Conservation (phyloP, 1,140 invertebrate species). For the Brachionus koreanus region DNA sequence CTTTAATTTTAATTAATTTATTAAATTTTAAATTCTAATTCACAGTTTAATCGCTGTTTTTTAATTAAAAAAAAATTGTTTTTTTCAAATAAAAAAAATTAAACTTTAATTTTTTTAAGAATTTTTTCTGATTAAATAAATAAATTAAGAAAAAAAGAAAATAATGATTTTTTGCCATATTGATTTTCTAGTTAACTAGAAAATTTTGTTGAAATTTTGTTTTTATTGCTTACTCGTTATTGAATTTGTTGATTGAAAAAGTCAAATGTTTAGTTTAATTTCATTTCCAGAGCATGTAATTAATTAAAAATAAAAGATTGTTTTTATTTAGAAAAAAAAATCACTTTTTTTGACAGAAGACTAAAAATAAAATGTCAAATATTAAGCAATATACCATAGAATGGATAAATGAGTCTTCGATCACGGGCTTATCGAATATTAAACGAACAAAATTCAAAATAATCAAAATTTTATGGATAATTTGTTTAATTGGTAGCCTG, state of each 20-base stretch:
- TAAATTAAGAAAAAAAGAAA: too few relatives aligned
- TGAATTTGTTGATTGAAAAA: not conserved
- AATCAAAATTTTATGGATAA: constrained; percentile 9
- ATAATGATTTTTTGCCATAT: too few relatives aligned
- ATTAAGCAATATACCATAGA: not conserved
- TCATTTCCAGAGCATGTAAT: not conserved
- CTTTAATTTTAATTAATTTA: too few relatives aligned
- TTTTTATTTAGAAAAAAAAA: not conserved
- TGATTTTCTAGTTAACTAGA: too few relatives aligned
- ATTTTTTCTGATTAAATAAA: too few relatives aligned
- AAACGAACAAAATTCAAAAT: constrained; percentile 10
- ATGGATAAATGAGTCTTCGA: not conserved
- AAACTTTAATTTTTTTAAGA: too few relatives aligned
- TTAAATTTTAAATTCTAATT: too few relatives aligned
- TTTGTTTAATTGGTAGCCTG: not conserved
- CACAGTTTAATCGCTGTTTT: too few relatives aligned
- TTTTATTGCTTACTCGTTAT: not conserved
- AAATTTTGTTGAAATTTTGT: too few relatives aligned
- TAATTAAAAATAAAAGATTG: not conserved
- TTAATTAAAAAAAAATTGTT: too few relatives aligned
- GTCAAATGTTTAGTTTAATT: not conserved
- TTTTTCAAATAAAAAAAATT: too few relatives aligned
- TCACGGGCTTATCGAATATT: not conserved
- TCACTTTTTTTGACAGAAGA: not conserved
- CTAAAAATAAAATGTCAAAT: not conserved